Evolutionary conservation across 2,888 invertebrate species (phyloP), one percentile per base, ranked within the genome.

Genomic region (Lordiphosa andalusiaca): DNA sequence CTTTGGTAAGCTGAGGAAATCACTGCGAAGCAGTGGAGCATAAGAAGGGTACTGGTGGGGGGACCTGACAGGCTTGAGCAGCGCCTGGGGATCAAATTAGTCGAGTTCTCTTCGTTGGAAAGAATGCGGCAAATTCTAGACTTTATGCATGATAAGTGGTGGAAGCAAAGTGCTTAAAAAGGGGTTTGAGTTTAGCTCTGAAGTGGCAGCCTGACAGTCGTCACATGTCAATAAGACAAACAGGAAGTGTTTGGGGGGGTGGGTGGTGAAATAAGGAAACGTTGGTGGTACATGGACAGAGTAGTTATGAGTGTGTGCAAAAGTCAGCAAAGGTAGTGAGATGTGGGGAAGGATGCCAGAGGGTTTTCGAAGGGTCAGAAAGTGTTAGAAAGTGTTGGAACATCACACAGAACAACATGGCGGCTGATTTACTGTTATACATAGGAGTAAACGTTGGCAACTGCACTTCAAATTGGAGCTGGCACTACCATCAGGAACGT

Each of bases 81-180:
- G 81, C 77, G 76, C 73, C 76, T 77, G 54, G 81, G 81, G 76
- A 76, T 77, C 74, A 76, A 81, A 76, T 76, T 76, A 76, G 81
- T 81, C 72, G 73, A 66, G 68, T 69, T 68, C 64, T 65, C 58
- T 39, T 54, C 49, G 40, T 3, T 21, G 19, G 21, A 75, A 70
- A 49, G 76, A 76, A 73, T 80, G 73, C 76, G 61, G 62, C 65
- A 72, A 74, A 72, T 72, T 67, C 55, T 49, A 53, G 61, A 56
- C 72, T 60, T 42, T 70, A 40, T 65, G 56, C 57, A 70, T 53
- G 75, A 51, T 65, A 76, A 76, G 73, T 80, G 71, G 57, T 44
- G 25, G 25, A 57, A 54, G 46, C 41, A 59, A 62, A 69, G 71
- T 73, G 77, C 53, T 65, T 52, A 48, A 54, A 63, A 58, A 56